A percentile compares a stretch with the other conserved stretches of the same genome.
phyloP scores from a whole-genome alignment of 2,113 vertebrate species.

The Cacatua alba region DNA sequence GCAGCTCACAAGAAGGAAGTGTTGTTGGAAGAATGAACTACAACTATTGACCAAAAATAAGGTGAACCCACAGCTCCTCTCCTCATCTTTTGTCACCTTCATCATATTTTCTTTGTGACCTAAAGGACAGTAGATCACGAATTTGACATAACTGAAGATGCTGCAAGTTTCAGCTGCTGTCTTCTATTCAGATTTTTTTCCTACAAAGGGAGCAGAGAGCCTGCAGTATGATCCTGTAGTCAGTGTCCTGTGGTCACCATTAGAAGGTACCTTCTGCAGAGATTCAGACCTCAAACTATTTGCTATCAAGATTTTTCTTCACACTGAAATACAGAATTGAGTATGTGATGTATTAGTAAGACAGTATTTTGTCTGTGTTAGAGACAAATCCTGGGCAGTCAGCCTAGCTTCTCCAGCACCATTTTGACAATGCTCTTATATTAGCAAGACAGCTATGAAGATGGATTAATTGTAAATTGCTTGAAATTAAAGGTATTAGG shows the following conservation, averaged over 20 bases:
- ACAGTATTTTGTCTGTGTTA: not conserved
- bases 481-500: not conserved
- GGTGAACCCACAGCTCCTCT: not conserved
- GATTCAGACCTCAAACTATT: not conserved
- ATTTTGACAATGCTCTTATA: not conserved
- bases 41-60: not conserved
- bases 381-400: not conserved
- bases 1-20: not conserved
- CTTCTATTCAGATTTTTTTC: not conserved
- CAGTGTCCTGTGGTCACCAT: not conserved
- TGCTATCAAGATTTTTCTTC: not conserved
- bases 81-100: not conserved
- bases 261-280: not conserved
- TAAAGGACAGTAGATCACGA: not conserved
- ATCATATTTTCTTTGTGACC: not conserved
- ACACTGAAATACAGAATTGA: not conserved
- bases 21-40: not conserved
- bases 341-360: not conserved
- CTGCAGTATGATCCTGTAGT: accelerated
- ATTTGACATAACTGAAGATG: not conserved
- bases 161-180: not conserved
- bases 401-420: not conserved
- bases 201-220: not conserved
- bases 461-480: not conserved
- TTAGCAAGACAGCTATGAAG: not conserved